Base-by-base conservation (phyloP, 2,113 vertebrate species). In the Hippocampus mohnikei region DNA sequence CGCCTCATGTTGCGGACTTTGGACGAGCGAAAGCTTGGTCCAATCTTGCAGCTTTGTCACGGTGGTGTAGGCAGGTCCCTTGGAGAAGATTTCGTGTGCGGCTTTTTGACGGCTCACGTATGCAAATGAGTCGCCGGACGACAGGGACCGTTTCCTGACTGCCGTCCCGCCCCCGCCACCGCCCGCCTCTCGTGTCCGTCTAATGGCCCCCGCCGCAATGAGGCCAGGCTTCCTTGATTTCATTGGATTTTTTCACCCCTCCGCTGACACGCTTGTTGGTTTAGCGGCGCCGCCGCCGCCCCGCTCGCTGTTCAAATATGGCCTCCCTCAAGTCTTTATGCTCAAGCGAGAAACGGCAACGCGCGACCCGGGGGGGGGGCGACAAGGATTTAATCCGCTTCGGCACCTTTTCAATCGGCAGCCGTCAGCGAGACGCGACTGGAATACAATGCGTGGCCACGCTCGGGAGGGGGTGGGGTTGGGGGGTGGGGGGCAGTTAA, bases 371-470 rank as follows among this genome's bases (percentile, higher is more conserved):
- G 29, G 2, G 2, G 29, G 29, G 29, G 29, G 29, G 29, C 3
- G 29, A 33, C 29, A 33, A 33, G 29, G 75, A 78, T 89, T 87
- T 87, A 86, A 89, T 89, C 88, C 85, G 78, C 78, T 27, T 60
- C 20, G 71, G 80, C 74, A 71, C 70, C 86, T 84, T 87, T 87
- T 88, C 89, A 86, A 83, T 88, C 87, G 84, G 37, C 69, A 69
- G 50, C 64, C 78, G 82, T 87, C 87, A 79, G 73, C 79, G 23
- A 77, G 13, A 81, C 88, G 71, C 64, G 13, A 53, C 77, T 81
- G 48, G 83, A 72, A 85, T 85, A 93, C 92, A 91, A 91, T 81
- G 82, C 84, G 70, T 73, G 76, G 71, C 79, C 88, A 87, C 83
- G 85, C 85, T 82, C 71, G 69, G 70, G 73, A 81, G 84, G 80